Conservation (phyloP, 2,797 vertebrate genomes). For the Vireo griseus region DNA sequence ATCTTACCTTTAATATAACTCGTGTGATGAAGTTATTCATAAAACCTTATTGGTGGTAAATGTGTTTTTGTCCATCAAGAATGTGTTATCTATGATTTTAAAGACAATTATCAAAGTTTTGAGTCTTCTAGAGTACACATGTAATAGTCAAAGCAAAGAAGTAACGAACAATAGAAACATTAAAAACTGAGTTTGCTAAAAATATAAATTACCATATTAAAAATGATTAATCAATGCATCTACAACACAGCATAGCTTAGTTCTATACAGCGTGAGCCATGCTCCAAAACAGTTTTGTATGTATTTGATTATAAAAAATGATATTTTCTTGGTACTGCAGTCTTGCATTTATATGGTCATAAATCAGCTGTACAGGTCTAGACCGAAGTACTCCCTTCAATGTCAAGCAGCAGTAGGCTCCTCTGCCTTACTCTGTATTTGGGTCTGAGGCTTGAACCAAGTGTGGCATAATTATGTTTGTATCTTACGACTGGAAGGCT, state of each 20-base stretch:
- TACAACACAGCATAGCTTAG: background rate
- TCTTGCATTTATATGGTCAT: background rate
- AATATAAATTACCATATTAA: background rate
- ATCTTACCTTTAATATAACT: background rate
- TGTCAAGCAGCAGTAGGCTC: background rate
- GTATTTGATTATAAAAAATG: background rate
- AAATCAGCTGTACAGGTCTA: background rate
- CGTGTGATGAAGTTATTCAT: background rate
- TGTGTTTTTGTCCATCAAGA: background rate
- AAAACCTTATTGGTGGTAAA: background rate
- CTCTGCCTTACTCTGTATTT: background rate
- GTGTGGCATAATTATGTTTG: background rate
- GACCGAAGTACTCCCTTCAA: background rate
- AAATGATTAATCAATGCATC: background rate
- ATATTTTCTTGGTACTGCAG: background rate
- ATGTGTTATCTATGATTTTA: background rate
- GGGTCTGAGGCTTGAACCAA: background rate
- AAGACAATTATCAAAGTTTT: background rate
- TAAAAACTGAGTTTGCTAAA: background rate
- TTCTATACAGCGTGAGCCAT: accelerated
- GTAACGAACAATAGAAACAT: background rate
- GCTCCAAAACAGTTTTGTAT: background rate
- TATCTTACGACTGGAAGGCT: background rate
- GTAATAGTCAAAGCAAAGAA: background rate
- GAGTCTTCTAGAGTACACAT: background rate